Percentiles rank a stretch among this genome's conserved stretches.
Conservation (phyloP, 2,888 invertebrate genomes). For the Drosophila sordidula region DNA sequence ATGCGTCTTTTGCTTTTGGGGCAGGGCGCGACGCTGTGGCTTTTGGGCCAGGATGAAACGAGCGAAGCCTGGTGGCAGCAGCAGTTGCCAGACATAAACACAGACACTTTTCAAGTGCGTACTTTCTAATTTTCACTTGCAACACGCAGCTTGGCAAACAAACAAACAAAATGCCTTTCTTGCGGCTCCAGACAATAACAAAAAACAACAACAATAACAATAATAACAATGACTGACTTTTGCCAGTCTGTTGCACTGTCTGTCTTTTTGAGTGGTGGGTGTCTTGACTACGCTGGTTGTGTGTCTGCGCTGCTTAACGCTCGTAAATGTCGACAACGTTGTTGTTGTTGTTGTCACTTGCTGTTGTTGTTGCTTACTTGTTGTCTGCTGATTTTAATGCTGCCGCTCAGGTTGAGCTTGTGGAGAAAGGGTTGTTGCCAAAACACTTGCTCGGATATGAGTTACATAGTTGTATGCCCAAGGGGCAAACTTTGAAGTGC, state of each 20-base stretch:
- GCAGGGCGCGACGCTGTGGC: slow-evolving; percentile 7
- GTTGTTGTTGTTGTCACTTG: slow-evolving; percentile 19
- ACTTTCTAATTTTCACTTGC: slow-evolving; percentile 78
- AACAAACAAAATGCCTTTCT: slow-evolving; percentile 54
- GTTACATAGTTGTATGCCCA: slow-evolving; percentile 18
- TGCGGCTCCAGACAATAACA: slow-evolving; percentile 38
- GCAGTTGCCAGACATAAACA: slow-evolving; percentile 73
- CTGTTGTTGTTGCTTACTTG: slow-evolving; percentile 26
- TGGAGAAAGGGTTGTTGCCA: slow-evolving; percentile 20
- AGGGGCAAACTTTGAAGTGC: slow-evolving; percentile 5
- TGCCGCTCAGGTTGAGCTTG: slow-evolving; percentile 13
- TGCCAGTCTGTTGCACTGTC: slow-evolving; percentile 33
- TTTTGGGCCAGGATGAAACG: slow-evolving; percentile 11
- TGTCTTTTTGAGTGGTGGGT: slow-evolving; percentile 58
- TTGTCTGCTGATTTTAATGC: slow-evolving; percentile 26
- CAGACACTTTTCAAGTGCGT: slow-evolving; percentile 78
- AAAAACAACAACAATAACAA: slow-evolving; percentile 22
- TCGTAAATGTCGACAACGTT: slow-evolving; percentile 34
- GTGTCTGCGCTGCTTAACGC: slow-evolving; percentile 65
- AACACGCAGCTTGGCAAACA: slow-evolving; percentile 68
- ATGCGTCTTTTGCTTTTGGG: slow-evolving; percentile 44
- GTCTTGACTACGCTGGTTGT: slow-evolving; percentile 58
- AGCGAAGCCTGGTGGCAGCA: slow-evolving; percentile 23
- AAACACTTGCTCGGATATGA: slow-evolving; percentile 19
- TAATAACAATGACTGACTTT: slow-evolving; percentile 52